Evolutionary conservation across 2,113 vertebrate genomes (phyloP).

Genomic region (Chamaetylas fuelleborni): DNA sequence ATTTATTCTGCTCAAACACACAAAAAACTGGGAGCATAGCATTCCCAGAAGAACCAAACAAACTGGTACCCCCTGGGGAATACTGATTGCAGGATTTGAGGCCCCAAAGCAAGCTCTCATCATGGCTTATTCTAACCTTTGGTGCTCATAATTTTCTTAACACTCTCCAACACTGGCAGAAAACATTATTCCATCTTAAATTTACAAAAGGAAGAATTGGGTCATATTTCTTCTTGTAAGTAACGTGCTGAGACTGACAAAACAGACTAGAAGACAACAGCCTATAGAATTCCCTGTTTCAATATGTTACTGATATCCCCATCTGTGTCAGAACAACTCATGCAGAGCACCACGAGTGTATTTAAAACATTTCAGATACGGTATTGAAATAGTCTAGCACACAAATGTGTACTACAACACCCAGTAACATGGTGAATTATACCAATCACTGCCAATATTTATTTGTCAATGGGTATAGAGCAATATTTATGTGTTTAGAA

Average conservation of each 20-base stretch:
- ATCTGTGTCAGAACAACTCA: not conserved
- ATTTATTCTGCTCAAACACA: not conserved
- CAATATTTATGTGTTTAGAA: not conserved
- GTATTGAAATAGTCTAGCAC: not conserved
- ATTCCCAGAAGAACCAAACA: not conserved
- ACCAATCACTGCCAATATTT: not conserved
- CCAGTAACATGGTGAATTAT: not conserved
- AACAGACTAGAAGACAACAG: not conserved
- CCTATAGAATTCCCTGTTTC: not conserved
- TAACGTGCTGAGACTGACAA: not conserved
- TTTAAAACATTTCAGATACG: not conserved
- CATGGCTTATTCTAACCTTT: not conserved
- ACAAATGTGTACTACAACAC: not conserved
- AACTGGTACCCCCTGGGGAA: not conserved
- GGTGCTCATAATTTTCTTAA: not conserved
- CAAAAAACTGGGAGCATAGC: not conserved
- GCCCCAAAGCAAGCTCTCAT: not conserved
- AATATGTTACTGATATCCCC: too few species aligned
- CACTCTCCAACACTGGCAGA: not conserved
- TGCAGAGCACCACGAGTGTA: not conserved
- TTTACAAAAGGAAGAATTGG: not conserved
- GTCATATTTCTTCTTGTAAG: not conserved
- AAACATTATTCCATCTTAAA: not conserved
- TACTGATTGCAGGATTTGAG: not conserved
- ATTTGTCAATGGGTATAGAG: not conserved